Evolutionary conservation across 1,140 invertebrate genomes (phyloP).

Genomic region (Macrocentrus cingulum): DNA sequence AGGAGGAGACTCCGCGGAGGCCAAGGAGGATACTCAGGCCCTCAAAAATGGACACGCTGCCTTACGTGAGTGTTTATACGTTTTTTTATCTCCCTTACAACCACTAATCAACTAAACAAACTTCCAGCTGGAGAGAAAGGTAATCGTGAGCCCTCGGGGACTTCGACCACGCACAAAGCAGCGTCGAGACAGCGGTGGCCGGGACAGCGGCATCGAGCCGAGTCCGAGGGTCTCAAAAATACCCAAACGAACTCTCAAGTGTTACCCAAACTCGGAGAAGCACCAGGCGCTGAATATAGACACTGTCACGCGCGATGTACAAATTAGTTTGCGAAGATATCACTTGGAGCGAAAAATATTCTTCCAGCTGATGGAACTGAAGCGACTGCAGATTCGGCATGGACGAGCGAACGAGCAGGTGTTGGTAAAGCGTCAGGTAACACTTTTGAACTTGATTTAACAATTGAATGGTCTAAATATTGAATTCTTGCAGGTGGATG

Average conservation of each 20-base stretch:
- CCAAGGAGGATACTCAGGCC: constrained; percentile 28
- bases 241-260: constrained; percentile 45
- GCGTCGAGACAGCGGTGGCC: constrained; percentile 49
- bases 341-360: constrained; percentile 91
- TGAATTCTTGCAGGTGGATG: constrained; percentile 45
- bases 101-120: no score
- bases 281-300: constrained; percentile 51
- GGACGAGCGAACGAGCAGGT: constrained; percentile 87
- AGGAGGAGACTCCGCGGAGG: constrained; percentile 44
- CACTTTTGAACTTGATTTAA: background rate
- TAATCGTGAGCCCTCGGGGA: constrained; percentile 26
- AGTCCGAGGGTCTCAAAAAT: constrained; percentile 56
- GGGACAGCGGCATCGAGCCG: constrained; percentile 56
- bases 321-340: constrained; percentile 65
- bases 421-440: constrained; percentile 77
- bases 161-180: constrained; percentile 37
- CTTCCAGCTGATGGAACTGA: constrained; percentile 89
- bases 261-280: constrained; percentile 49
- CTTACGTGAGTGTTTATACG: constrained; percentile 39
- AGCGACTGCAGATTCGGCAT: constrained; percentile 87
- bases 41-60: constrained; percentile 39
- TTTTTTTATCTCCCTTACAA: background rate
- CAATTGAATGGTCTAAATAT: constrained; percentile 14
- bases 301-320: constrained; percentile 52
- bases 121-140: constrained; percentile 10